These are phyloP conservation scores for Melanerpes formicivorus DNA, from an alignment of 2,113 vertebrate species.

Conservation along the genomic window DNA sequence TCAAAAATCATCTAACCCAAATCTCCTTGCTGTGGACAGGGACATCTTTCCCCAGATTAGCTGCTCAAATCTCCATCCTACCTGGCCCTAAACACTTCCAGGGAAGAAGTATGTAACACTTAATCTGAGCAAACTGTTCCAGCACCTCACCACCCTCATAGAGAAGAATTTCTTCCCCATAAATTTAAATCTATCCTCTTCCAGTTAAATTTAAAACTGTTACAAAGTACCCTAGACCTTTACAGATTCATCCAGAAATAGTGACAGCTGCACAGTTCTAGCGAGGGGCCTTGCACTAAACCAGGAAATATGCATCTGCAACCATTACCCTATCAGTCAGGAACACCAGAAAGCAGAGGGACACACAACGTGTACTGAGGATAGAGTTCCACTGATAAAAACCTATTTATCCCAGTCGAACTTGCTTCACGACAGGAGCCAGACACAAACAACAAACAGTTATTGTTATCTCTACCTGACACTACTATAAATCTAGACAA, in stretches of 20 bases:
- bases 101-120: rapidly evolving
- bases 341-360: background rate
- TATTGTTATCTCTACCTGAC: rapidly evolving
- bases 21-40: background rate
- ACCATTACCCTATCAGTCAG: rapidly evolving
- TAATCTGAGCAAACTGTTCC: background rate
- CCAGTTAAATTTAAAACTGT: background rate
- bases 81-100: background rate
- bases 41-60: background rate
- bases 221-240: background rate
- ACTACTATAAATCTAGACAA: rapidly evolving
- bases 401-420: background rate
- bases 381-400: background rate
- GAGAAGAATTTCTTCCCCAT: background rate
- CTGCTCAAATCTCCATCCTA: background rate
- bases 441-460: rapidly evolving
- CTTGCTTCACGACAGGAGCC: background rate
- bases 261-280: background rate
- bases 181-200: background rate
- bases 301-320: background rate
- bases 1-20: no score
- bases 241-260: background rate
- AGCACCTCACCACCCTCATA: rapidly evolving
- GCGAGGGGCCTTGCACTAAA: background rate
- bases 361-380: background rate